phyloP scores from a whole-genome alignment of 1,140 invertebrate genomes.

The Probaryconus sp. region DNA sequence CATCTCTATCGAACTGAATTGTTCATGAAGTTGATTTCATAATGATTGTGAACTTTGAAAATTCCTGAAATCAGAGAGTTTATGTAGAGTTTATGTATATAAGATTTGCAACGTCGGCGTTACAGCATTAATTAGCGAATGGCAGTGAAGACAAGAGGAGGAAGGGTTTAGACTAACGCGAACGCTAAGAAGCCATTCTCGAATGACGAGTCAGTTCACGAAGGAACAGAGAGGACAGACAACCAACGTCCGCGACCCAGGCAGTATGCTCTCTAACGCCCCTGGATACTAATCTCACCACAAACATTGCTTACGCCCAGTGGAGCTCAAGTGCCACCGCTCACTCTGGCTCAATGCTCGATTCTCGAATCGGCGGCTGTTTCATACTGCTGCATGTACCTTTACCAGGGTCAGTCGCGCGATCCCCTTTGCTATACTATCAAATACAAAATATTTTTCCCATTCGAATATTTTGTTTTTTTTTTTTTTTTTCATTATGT shows the following conservation, averaged over 20 bases:
- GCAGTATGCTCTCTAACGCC: slow-evolving; percentile 72
- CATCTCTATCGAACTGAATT: too few relatives aligned
- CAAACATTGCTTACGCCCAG: slow-evolving; percentile 73
- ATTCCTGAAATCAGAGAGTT: too few relatives aligned
- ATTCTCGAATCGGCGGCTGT: too few relatives aligned
- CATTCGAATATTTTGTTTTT: too few relatives aligned
- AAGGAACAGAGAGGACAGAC: slow-evolving; percentile 65
- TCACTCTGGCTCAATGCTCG: slow-evolving; percentile 10
- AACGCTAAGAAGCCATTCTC: slow-evolving; percentile 25
- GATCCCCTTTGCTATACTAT: too few relatives aligned
- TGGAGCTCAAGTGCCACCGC: slow-evolving; percentile 65
- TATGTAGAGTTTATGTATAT: too few relatives aligned
- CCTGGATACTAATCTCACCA: slow-evolving; percentile 74
- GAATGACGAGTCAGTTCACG: slow-evolving; percentile 13
- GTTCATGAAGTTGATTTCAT: too few relatives aligned
- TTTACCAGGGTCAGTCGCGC: too few relatives aligned
- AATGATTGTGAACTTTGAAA: too few relatives aligned
- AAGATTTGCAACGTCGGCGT: slow-evolving; percentile 33
- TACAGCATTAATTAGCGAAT: slow-evolving; percentile 70
- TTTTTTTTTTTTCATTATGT: too few relatives aligned
- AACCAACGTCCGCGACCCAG: slow-evolving; percentile 71
- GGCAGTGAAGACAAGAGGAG: slow-evolving; percentile 69
- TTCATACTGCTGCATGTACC: too few relatives aligned
- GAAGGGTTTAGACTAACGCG: slow-evolving; percentile 60
- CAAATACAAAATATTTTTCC: too few relatives aligned